Conservation (phyloP, 2,797 vertebrate genomes). For the Staurois parvus region DNA sequence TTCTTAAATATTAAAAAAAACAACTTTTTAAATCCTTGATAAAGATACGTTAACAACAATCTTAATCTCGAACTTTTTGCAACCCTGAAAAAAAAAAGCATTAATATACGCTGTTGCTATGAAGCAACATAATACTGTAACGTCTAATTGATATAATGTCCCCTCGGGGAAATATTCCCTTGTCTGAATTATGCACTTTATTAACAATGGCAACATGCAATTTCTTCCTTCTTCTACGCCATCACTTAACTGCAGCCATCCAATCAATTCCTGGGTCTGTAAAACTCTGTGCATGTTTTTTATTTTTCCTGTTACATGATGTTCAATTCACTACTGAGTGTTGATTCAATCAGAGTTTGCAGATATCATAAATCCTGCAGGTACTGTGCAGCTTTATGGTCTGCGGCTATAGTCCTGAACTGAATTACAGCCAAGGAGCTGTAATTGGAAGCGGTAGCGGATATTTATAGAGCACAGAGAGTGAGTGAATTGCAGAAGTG, state of each 20-base stretch:
- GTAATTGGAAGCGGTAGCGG: slow-evolving; percentile 56
- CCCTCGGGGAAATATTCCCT: slow-evolving; percentile 5
- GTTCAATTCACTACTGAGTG: slow-evolving; percentile 46
- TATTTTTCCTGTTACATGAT: slow-evolving; percentile 34
- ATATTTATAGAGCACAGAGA: slow-evolving; percentile 57
- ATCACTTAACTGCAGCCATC: neutral
- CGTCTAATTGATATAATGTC: slow-evolving; percentile 10
- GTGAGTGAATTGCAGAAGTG: slow-evolving; percentile 41
- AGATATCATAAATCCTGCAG: slow-evolving; percentile 58
- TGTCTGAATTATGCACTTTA: neutral
- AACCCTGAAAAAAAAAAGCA: neutral
- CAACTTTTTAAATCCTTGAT: too few species aligned
- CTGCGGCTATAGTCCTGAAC: slow-evolving; percentile 45
- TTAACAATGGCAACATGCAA: slow-evolving; percentile 7
- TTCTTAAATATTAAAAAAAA: too few species aligned
- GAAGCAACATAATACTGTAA: neutral
- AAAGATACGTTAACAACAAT: too few species aligned
- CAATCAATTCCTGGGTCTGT: slow-evolving; percentile 27
- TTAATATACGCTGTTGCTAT: neutral
- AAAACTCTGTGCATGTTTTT: slow-evolving; percentile 5
- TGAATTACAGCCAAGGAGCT: slow-evolving; percentile 50
- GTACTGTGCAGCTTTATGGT: slow-evolving; percentile 47
- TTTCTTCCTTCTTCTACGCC: neutral
- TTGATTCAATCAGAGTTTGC: slow-evolving; percentile 57
- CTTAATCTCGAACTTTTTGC: neutral